Conservation (phyloP, 2,888 invertebrate genomes). For the Agonopterix subpropinquella region DNA sequence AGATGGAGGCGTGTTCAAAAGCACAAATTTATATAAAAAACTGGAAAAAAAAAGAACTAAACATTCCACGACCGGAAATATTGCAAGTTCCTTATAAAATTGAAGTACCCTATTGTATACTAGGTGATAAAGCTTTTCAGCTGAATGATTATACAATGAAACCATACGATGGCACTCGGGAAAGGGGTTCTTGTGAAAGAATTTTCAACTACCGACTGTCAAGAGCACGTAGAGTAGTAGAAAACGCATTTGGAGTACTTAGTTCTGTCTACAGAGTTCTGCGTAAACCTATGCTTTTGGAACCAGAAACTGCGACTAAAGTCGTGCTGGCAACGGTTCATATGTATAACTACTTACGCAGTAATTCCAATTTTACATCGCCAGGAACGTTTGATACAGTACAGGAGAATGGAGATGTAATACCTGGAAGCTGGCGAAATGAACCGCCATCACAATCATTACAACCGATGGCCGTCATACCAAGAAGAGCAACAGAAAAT, state of each 20-base stretch:
- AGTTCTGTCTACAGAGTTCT: slow-evolving; percentile 4
- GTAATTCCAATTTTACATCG: slow-evolving; percentile 11
- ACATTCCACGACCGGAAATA: slow-evolving; percentile 5
- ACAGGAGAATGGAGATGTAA: slow-evolving; percentile 14
- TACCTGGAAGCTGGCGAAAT: slow-evolving; percentile 22
- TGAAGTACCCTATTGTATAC: slow-evolving; percentile 12
- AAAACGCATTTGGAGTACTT: slow-evolving; percentile 7
- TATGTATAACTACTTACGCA: slow-evolving; percentile 18
- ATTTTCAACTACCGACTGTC: slow-evolving; percentile 15
- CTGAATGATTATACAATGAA: slow-evolving; percentile 13
- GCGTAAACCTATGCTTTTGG: slow-evolving; percentile 20
- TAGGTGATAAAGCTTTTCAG: slow-evolving; percentile 15
- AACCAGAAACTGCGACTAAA: slow-evolving; percentile 18
- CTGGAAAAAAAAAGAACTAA: slow-evolving; percentile 14
- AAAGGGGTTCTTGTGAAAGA: slow-evolving; percentile 15
- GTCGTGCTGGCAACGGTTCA: slow-evolving; percentile 16
- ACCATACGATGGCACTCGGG: slow-evolving; percentile 13
- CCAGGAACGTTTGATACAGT: slow-evolving; percentile 15
- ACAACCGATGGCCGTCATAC: slow-evolving; percentile 16
- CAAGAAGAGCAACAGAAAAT: slow-evolving; percentile 19
- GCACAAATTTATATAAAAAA: slow-evolving; percentile 14
- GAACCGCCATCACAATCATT: slow-evolving; percentile 15
- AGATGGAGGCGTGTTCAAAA: slow-evolving; percentile 17
- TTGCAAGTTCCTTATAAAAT: slow-evolving; percentile 7
- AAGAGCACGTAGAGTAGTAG: slow-evolving; percentile 10